Evolutionary conservation across 2,113 vertebrate genomes (phyloP), one percentile per base, ranked within the genome.

Genomic region (Corythoichthys intestinalis): DNA sequence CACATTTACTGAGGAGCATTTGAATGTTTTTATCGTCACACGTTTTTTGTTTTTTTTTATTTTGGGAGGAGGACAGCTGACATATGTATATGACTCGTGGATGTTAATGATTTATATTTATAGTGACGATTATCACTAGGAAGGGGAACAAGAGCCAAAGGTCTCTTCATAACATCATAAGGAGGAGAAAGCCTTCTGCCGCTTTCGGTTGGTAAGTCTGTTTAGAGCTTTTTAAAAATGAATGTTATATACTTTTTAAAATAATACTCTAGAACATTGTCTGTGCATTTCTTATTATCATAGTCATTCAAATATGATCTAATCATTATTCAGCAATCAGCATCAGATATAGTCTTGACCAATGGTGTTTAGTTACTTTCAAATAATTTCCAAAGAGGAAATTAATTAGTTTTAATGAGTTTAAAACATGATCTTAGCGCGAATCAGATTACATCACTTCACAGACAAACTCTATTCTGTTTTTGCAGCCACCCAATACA

Each of bases 81-180:
- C 8, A 35, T 57, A 35, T 61, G 71, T 65, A 44, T 81, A 69
- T 46, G 49, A 69, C 12, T 35, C 41, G 3, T 11, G 6, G 2
- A 2, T 66, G 87, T 91, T 88, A 93, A 92, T 92, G 77, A 92
- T 92, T 92, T 50, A 90, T 81, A 10, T 92, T 93, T 93, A 93
- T 74, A 73, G 73, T 39, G 70, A 62, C 11, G 3, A 65, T 70
- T 82, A 88, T 80, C 72, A 67, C 47, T 8, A 11, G 65, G 72
- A 73, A 28, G 41, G 41, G 69, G 44, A 76, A 69, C 58, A 77
- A 54, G 67, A 90, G 76, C 1, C 89, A 92, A 93, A 93, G 90
- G 87, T 93, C 89, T 86, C 62, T 49, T 78, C 39, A 9, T 53
- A 57, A 41, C 59, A 71, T 83, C 77, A 77, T 54, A 74, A 48